Conservation (phyloP, 2,888 invertebrate species). For the Parasteatoda lunata region DNA sequence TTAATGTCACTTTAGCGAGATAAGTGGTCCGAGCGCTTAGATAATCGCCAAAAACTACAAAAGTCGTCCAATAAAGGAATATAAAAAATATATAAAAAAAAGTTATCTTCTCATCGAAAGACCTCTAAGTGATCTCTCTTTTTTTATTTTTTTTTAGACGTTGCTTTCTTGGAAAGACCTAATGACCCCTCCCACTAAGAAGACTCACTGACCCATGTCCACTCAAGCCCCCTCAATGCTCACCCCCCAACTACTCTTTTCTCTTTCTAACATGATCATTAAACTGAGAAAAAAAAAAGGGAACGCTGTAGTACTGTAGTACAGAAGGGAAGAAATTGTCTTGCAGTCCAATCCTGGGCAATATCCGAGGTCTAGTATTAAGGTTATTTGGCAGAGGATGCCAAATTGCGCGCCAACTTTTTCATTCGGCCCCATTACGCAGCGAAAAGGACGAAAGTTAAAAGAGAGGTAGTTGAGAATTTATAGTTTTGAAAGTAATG, state of each 20-base stretch:
- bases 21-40: conserved; percentile 23
- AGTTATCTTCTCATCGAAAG: conserved; percentile 29
- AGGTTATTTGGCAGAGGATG: conserved; percentile 54
- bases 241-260: conserved; percentile 24
- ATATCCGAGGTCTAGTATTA: conserved; percentile 36
- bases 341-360: conserved; percentile 3
- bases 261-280: conserved; percentile 51
- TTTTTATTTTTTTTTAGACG: conserved; percentile 45
- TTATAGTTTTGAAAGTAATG: conserved; percentile 25
- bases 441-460: background rate
- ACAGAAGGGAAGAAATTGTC: conserved; percentile 16
- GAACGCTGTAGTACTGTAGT: conserved; percentile 38
- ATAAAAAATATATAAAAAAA: conserved; percentile 14
- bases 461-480: conserved; percentile 25
- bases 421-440: conserved; percentile 54
- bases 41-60: conserved; percentile 22
- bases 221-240: conserved; percentile 17
- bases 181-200: conserved; percentile 59
- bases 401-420: conserved; percentile 54
- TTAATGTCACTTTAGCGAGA: conserved; percentile 9
- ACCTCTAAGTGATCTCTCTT: conserved; percentile 59
- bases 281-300: conserved; percentile 31
- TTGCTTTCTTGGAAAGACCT: conserved; percentile 46
- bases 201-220: conserved; percentile 57
- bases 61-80: conserved; percentile 2